Evolutionary conservation across 2,797 vertebrate genomes (phyloP), one percentile per base, ranked within the genome.

Genomic region (Avahi laniger): DNA sequence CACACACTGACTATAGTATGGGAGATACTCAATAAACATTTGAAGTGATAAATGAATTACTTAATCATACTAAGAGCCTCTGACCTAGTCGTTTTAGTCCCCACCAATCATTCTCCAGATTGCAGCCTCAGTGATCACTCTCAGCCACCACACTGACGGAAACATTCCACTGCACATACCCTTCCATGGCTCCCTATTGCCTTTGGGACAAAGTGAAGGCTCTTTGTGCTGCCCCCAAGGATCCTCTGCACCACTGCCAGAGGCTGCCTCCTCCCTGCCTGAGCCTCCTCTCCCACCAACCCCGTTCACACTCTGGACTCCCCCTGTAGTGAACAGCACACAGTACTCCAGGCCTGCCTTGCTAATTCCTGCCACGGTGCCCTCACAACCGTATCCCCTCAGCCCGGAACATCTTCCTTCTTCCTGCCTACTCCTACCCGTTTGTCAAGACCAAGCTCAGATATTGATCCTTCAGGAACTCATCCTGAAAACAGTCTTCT

Each of bases 31-130:
- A 78, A 59, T 65, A 84, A 81, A 65, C 63, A 78, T 59, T 50
- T 91, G 93, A 50, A 18, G 73, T 92, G 57, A 81, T 88, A 87
- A 69, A 72, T 69, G 24, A 80, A 88, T 80, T 43, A 26, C n/a
- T 84, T 72, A 41, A 70, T 33, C 46, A 7, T 28, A 61, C 48
- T 38, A 54, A 76, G 59, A 72, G 17, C 81, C 35, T 72, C 72
- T 48, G 73, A 65, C 54, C 54, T 50, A n/a, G 63, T 33, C 76
- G 70, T 35, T 84, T 30, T 41, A 28, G 65, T 52, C 61, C 43
- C 18, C 24, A 73, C 22, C 38, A 50, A 6, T 59, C 38, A 54
- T 30, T 80, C 54, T 81, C 78, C 61, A 81, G 52, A 43, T 43
- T 84, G 20, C n/a, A 84, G 7, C 17, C n/a, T 26, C 61, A 59